Percentiles rank a stretch among this genome's conserved stretches.
Evolutionary conservation across 2,113 vertebrate species (phyloP).

Genomic region (Scalopus aquaticus): DNA sequence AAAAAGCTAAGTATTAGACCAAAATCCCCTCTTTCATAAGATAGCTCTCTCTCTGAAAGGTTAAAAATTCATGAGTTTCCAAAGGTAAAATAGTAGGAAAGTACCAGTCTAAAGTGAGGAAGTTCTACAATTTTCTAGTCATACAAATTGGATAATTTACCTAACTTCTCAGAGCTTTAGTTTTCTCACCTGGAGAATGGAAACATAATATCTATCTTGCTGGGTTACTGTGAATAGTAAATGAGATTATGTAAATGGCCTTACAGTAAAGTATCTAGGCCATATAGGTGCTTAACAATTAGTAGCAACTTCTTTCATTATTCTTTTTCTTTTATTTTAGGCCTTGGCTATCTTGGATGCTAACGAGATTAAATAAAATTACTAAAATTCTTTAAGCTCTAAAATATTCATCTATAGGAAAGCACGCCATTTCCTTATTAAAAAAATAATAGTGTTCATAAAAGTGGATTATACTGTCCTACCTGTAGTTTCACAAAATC

Average conservation of each 20-base stretch:
- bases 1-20: not conserved
- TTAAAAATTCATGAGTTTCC: not conserved
- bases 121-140: not conserved
- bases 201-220: not conserved
- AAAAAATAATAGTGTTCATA: conserved; percentile 38
- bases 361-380: not conserved
- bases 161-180: not conserved
- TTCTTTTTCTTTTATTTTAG: not conserved
- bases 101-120: not conserved
- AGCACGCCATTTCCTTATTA: conserved; percentile 1
- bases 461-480: not conserved
- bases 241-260: not conserved
- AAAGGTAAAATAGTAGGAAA: conserved; percentile 20
- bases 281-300: not conserved
- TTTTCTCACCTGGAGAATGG: not conserved
- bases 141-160: not conserved
- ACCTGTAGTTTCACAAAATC: conserved; percentile 32
- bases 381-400: conserved; percentile 19
- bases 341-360: not conserved
- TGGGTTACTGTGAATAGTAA: not conserved
- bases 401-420: not conserved
- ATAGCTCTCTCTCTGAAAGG: not conserved
- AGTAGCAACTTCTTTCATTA: not conserved
- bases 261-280: not conserved
- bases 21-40: not conserved